Evolutionary conservation across 2,888 invertebrate species (phyloP), one percentile per base, ranked within the genome.

Genomic region (Diachrysia chrysitis): DNA sequence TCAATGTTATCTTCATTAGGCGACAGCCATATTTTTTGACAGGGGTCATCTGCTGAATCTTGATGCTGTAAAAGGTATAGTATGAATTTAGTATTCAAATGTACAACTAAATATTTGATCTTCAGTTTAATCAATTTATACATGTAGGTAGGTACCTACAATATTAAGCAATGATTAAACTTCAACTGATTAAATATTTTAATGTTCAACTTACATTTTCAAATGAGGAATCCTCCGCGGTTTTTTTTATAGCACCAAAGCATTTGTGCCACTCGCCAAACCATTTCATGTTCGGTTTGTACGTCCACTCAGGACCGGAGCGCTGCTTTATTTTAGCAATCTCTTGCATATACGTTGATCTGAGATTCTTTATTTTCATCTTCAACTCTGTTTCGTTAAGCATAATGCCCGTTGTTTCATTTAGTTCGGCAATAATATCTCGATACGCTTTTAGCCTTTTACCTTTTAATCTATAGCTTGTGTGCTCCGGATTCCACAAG

Each of bases 401-500:
- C 61, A 81, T 76, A 63, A 93, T 90, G 7, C 91, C 91, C 6
- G 92, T 90, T 29, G 79, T 76, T 37, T 84, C 82, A 53, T 86
- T 84, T 62, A 93, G 89, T 60, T 91, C 85, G 0, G 82, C 72
- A 37, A 87, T 88, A 19, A 94, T 87, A 23, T 87, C 83, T 66
- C 79, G 82, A 64, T 90, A 92, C 0, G 95, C 91, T 73, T 87
- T 87, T 53, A 89, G 78, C 69, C 93, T 86, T 63, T 83, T 87
- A 58, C 83, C 79, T 76, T 89, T 90, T 32, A 88, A 71, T 81
- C 90, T 93, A 73, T 95, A 94, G n/a, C 85, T 83, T 19, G 86
- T 78, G 64, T 92, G 88, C 63, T 88, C 85, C 1, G 87, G 81
- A 76, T 95, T 93, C 95, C 95, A 95, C 48, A 95, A 81, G 63